Evolutionary conservation across 2,888 invertebrate species (phyloP).

Genomic region (Zonitis immaculata): DNA sequence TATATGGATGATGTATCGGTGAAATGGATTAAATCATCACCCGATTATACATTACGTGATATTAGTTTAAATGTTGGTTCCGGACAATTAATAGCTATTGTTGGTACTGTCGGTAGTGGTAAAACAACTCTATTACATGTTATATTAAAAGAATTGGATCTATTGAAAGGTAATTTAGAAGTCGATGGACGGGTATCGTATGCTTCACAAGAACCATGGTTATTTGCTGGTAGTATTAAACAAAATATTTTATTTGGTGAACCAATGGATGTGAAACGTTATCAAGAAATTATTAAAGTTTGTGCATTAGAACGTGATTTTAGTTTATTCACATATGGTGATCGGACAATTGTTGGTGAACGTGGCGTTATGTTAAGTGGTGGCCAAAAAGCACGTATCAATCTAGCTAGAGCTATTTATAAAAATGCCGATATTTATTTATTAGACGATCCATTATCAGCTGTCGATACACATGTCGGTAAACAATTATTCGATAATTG

Average conservation of each 20-base stretch:
- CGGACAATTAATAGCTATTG: conserved; percentile 53
- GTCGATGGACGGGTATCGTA: conserved; percentile 68
- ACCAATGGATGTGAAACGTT: conserved; percentile 61
- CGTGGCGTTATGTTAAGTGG: conserved; percentile 68
- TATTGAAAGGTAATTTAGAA: conserved; percentile 58
- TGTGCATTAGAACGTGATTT: conserved; percentile 71
- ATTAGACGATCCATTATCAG: conserved; percentile 83
- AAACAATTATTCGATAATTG: conserved; percentile 81
- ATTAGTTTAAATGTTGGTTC: conserved; percentile 60
- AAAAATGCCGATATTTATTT: conserved; percentile 78
- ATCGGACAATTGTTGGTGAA: conserved; percentile 73
- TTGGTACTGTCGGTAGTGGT: conserved; percentile 62
- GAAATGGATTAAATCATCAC: conserved; percentile 55
- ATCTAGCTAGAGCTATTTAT: conserved; percentile 79
- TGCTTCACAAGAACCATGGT: conserved; percentile 82
- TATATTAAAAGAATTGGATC: conserved; percentile 66
- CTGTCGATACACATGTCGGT: conserved; percentile 85
- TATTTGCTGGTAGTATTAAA: conserved; percentile 72
- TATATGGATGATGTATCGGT: conserved; percentile 55
- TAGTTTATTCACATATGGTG: conserved; percentile 67
- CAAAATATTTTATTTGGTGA: conserved; percentile 90
- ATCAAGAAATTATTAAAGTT: conserved; percentile 61
- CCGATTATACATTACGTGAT: conserved; percentile 51
- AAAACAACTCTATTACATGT: conserved; percentile 55
- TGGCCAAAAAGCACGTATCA: conserved; percentile 82